Evolutionary conservation across 2,797 vertebrate genomes (phyloP).

Genomic region (Knipowitschia caucasica): DNA sequence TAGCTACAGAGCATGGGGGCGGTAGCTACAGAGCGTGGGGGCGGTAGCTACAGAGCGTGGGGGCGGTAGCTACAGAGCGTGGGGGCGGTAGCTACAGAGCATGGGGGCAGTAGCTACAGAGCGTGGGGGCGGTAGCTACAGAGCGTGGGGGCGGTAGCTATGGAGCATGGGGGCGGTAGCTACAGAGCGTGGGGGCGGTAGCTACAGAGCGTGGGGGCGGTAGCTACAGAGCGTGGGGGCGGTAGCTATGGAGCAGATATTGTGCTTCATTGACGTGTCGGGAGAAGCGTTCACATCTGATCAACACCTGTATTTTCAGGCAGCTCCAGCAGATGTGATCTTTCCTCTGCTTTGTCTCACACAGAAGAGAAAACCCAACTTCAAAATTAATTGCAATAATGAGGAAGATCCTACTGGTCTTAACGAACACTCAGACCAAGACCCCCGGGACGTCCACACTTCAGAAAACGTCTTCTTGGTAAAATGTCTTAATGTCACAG

Average conservation of each 20-base stretch:
- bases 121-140: no score
- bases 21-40: no score
- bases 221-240: neutral
- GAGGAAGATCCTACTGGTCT: neutral
- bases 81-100: no score
- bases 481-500: no score
- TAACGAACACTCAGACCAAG: neutral
- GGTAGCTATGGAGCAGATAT: slow-evolving; percentile 7
- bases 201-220: neutral
- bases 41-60: no score
- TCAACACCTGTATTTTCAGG: slow-evolving; percentile 34
- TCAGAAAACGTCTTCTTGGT: no score
- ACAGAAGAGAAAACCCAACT: neutral
- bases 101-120: no score
- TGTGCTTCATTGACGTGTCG: slow-evolving; percentile 18
- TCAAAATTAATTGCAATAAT: neutral
- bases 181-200: neutral
- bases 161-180: no score
- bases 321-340: neutral
- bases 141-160: no score
- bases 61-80: no score
- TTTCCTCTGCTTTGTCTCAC: neutral
- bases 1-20: no score
- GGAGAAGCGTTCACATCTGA: slow-evolving; percentile 16
- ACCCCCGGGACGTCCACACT: no score